A percentile compares a stretch with the other conserved stretches of the same genome.
Evolutionary conservation across 2,888 invertebrate genomes (phyloP).

Genomic region (Nymphalis urticae): DNA sequence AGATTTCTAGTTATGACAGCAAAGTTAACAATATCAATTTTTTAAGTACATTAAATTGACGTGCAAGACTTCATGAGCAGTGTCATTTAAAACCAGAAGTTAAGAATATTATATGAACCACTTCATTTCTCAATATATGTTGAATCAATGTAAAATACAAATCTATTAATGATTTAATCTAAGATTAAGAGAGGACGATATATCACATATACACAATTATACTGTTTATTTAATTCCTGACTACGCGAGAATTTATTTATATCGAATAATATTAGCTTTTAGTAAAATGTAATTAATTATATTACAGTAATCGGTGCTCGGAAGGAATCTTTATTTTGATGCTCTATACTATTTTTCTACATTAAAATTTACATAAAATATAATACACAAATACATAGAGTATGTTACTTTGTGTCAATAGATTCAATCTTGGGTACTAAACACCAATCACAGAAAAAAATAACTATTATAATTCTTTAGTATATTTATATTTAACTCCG

Average conservation of each 20-base stretch:
- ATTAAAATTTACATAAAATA: conserved; percentile 48
- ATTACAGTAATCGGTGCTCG: conserved; percentile 32
- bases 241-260: conserved; percentile 29
- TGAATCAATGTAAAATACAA: conserved; percentile 24
- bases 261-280: conserved; percentile 26
- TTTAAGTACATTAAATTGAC: conserved; percentile 64
- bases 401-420: conserved; percentile 57
- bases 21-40: conserved; percentile 58
- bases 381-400: conserved; percentile 57
- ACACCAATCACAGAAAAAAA: conserved; percentile 48
- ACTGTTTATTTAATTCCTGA: conserved; percentile 28
- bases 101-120: conserved; percentile 13
- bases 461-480: conserved; percentile 41
- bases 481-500: conserved; percentile 53
- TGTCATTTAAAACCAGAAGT: conserved; percentile 36
- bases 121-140: conserved; percentile 9
- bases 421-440: conserved; percentile 55
- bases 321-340: conserved; percentile 15
- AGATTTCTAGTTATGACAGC: conserved; percentile 32
- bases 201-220: conserved; percentile 39
- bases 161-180: conserved; percentile 28
- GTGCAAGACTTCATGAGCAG: conserved; percentile 36
- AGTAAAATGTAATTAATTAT: conserved; percentile 27
- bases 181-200: conserved; percentile 36
- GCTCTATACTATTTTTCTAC: conserved; percentile 39